Conservation (phyloP, 2,113 vertebrate species). For the Gasterosteus aculeatus region DNA sequence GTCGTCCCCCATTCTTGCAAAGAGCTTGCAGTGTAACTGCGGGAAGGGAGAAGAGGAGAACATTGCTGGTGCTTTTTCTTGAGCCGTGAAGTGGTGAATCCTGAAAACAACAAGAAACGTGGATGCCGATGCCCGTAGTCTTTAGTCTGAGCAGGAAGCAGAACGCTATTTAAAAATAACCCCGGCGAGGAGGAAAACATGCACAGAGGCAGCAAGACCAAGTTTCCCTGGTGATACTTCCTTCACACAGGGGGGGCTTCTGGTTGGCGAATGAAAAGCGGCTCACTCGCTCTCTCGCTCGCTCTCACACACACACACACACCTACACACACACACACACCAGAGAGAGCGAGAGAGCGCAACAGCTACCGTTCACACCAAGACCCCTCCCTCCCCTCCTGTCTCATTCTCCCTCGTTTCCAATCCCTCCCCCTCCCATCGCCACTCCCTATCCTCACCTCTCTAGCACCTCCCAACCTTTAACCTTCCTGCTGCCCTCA, state of each 20-base stretch:
- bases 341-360: slow-evolving; percentile 32
- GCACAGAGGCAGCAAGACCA: slow-evolving; percentile 74
- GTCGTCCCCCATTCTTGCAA: slow-evolving; percentile 96
- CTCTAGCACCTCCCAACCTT: slow-evolving; percentile 44
- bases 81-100: slow-evolving; percentile 58
- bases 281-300: slow-evolving; percentile 9
- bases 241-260: slow-evolving; percentile 75
- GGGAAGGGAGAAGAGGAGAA: slow-evolving; percentile 80
- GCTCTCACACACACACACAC: too few relatives aligned
- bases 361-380: slow-evolving; percentile 63
- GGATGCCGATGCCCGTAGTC: slow-evolving; percentile 77
- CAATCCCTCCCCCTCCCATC: slow-evolving; percentile 55
- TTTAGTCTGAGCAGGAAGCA: slow-evolving; percentile 76
- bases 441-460: slow-evolving; percentile 66
- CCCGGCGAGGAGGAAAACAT: slow-evolving; percentile 77
- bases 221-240: slow-evolving; percentile 84
- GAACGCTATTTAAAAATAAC: slow-evolving; percentile 82
- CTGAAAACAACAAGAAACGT: slow-evolving; percentile 65
- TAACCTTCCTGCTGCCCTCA: slow-evolving; percentile 18
- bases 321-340: too few relatives aligned
- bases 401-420: slow-evolving; percentile 45
- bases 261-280: slow-evolving; percentile 72
- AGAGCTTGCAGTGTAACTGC: slow-evolving; percentile 84
- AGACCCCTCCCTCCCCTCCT: slow-evolving; percentile 65
- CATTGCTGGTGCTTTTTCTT: slow-evolving; percentile 72